These are phyloP conservation scores for Onthophagus sagittarius DNA, from an alignment of 2,888 invertebrate species.

Conservation along the genomic window DNA sequence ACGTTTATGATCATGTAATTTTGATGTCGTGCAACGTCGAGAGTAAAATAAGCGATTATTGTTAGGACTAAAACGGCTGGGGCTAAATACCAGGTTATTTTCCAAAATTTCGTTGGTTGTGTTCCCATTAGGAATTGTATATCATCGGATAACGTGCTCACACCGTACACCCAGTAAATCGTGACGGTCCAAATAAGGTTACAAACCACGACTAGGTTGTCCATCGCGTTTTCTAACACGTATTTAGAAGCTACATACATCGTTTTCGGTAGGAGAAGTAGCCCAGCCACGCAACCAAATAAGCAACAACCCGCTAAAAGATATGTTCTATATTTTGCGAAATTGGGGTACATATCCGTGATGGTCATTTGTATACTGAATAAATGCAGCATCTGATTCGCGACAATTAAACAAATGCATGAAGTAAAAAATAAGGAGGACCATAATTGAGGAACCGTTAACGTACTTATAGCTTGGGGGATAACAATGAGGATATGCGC, in stretches of 20 bases:
- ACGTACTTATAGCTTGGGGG: constrained; percentile 17
- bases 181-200: constrained; percentile 14
- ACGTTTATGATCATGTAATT: neutral
- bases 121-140: constrained; percentile 27
- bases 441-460: constrained; percentile 25
- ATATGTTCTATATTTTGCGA: constrained; percentile 21
- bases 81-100: constrained; percentile 26
- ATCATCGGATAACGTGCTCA: constrained; percentile 27
- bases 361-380: constrained; percentile 22
- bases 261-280: constrained; percentile 15
- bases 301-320: constrained; percentile 20
- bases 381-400: constrained; percentile 21
- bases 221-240: neutral
- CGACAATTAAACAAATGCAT: constrained; percentile 16
- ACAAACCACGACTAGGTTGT: neutral
- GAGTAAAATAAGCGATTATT: neutral
- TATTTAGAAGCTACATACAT: constrained; percentile 5
- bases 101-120: constrained; percentile 30
- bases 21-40: neutral
- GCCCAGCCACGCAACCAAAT: constrained; percentile 11
- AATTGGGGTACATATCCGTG: constrained; percentile 22
- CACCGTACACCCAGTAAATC: constrained; percentile 27
- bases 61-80: constrained; percentile 20
- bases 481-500: constrained; percentile 14
- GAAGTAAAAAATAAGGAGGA: constrained; percentile 20